Percentiles rank a stretch among this genome's conserved stretches.
Evolutionary conservation across 2,113 vertebrate genomes (phyloP).

Genomic region (pig (Sus scrofa)): DNA sequence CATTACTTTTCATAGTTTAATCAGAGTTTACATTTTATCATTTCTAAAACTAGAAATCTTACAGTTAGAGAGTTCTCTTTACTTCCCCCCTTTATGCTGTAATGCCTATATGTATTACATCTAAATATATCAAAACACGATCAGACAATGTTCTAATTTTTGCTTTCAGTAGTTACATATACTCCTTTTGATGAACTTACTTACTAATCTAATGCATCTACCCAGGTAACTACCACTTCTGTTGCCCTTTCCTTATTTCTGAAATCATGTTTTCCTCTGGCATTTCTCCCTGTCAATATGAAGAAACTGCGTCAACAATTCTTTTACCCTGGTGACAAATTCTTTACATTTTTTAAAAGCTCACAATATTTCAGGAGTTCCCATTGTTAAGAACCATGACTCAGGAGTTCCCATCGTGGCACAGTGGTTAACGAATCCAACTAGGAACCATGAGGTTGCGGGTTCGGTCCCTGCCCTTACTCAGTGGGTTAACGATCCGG

Average conservation of each 20-base stretch:
- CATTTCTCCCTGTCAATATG: not conserved
- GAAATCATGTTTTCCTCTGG: not conserved
- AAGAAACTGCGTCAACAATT: not conserved
- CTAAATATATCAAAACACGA: not conserved
- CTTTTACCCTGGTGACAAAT: not conserved
- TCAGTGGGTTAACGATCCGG: too few species aligned
- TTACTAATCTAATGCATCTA: not conserved
- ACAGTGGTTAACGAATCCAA: too few species aligned
- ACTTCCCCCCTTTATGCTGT: not conserved
- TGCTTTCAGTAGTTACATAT: not conserved
- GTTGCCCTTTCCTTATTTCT: not conserved
- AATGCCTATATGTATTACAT: not conserved
- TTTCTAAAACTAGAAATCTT: not conserved
- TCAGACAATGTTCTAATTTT: not conserved
- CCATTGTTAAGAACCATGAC: too few species aligned
- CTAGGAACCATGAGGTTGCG: too few species aligned
- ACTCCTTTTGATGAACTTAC: not conserved
- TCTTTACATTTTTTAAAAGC: not conserved
- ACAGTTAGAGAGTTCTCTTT: not conserved
- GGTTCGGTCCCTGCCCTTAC: too few species aligned
- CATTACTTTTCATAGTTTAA: not conserved
- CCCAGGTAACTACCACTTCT: not conserved
- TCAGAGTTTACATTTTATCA: not conserved
- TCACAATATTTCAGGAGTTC: too few species aligned
- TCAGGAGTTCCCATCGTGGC: too few species aligned